phyloP scores from a whole-genome alignment of 2,113 vertebrate species.

The Arothron firmamentum region DNA sequence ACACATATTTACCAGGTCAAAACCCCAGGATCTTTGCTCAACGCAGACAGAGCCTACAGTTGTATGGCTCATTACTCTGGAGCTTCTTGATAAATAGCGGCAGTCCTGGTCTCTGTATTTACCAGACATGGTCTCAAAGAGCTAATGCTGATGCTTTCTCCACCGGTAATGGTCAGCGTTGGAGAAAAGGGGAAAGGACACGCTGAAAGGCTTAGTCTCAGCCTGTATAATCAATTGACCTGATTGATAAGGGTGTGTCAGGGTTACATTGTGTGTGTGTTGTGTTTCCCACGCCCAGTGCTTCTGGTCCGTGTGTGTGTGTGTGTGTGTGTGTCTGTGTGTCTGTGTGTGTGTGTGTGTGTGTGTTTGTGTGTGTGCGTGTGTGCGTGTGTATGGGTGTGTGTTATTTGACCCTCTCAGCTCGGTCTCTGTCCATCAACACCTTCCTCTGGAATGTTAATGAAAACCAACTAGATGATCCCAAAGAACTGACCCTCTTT shows the following conservation, averaged over 20 bases:
- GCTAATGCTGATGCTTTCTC: constrained; percentile 53
- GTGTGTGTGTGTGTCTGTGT: constrained; percentile 42
- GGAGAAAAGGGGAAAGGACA: constrained; percentile 45
- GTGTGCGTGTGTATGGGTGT: constrained; percentile 9
- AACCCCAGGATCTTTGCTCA: constrained; percentile 6
- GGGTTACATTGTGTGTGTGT: constrained; percentile 64
- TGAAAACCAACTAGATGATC: constrained; percentile 69
- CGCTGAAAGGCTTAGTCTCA: constrained; percentile 57
- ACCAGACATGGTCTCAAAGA: constrained; percentile 53
- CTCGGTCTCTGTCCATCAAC: constrained; percentile 66
- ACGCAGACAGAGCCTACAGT: constrained; percentile 22
- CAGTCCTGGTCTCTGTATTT: constrained; percentile 49
- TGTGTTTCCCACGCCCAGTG: constrained; percentile 65
- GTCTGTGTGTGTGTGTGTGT: constrained; percentile 65
- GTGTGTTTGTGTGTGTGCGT: constrained; percentile 32
- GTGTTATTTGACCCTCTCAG: constrained; percentile 50
- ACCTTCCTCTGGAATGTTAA: constrained; percentile 69
- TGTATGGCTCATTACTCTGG: constrained; percentile 37
- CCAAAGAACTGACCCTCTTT: constrained; percentile 44
- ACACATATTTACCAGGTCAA: too few species aligned
- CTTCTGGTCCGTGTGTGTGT: constrained; percentile 6
- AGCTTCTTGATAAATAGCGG: constrained; percentile 54
- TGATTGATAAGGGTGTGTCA: constrained; percentile 73
- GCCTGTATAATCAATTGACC: constrained; percentile 69
- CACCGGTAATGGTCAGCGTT: constrained; percentile 45